These are phyloP conservation scores for Apamea monoglypha DNA, from an alignment of 2,888 invertebrate species.

Conservation along the genomic window DNA sequence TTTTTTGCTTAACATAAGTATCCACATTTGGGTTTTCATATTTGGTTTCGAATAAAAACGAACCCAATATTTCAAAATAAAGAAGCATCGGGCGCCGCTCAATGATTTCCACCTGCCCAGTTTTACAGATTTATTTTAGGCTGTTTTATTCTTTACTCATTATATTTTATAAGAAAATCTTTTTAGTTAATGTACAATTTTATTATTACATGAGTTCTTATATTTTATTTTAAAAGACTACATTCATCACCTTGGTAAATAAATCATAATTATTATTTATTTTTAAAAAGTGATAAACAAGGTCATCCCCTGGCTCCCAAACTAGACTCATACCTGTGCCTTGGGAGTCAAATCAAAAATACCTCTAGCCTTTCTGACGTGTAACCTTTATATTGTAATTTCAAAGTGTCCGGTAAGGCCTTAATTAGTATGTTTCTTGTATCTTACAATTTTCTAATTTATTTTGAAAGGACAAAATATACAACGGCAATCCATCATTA, in stretches of 20 bases:
- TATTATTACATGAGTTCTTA: background rate
- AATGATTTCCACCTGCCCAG: conserved; percentile 36
- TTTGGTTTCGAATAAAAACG: background rate
- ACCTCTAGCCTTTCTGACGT: background rate
- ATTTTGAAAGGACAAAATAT: conserved; percentile 1
- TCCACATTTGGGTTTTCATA: too few species aligned
- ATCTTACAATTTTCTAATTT: background rate
- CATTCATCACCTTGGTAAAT: background rate
- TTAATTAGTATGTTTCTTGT: background rate
- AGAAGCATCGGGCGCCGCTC: background rate
- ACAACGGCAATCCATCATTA: conserved; percentile 15
- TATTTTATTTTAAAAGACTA: background rate
- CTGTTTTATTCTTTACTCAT: background rate
- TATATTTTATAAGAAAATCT: background rate
- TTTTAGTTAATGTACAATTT: background rate
- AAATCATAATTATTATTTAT: too few species aligned
- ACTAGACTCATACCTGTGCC: background rate
- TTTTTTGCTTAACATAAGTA: background rate
- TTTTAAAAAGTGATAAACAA: too few species aligned
- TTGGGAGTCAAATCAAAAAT: background rate
- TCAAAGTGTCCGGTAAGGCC: background rate
- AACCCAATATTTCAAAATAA: background rate
- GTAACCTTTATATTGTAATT: background rate
- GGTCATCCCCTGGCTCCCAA: background rate
- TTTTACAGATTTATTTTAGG: background rate